Base-by-base conservation (phyloP, 2,113 vertebrate species). In the Cariama cristata region DNA sequence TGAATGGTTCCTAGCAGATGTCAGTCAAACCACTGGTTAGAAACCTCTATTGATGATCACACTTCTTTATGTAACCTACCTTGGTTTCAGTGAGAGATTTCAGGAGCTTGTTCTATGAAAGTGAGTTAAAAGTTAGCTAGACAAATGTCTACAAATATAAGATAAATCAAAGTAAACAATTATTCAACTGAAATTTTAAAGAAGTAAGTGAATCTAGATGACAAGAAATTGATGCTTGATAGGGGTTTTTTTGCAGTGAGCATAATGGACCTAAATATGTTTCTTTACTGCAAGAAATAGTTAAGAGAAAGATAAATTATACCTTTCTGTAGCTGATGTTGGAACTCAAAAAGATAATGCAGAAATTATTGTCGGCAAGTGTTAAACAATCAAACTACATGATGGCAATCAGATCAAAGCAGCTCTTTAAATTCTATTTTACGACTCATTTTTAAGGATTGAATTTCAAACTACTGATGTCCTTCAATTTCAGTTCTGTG, bases 31-130 rank as follows among this genome's bases (percentile, higher is more conserved):
- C 23, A 44, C 44, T 59, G 5, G 7, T 38, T 52, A 53, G 58
- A 83, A 86, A 58, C 10, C 0, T 1, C 52, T 87, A 1, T 2
- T 63, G 55, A 56, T 45, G 28, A 59, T 42, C 28, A 50, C 27
- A 73, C 3, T 11, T 59, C 22, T 87, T 49, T 38, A 13, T 49
- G 40, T 14, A 76, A 64, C 33, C 15, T 26, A 14, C n/a, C 35
- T 76, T 56, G 6, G 63, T 96, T 96, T 92, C 87, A 84, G 17
- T 49, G 45, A 71, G 24, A 94, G 69, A 93, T 87, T 95, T 95
- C 50, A n/a, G 90, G 83, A 93, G 19, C 60, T 97, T 95, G 7
- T 62, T 87, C 33, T 53, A 7, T n/a, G 59, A 91, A 52, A 38
- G 30, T 0, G 2, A 80, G 17, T 42, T 63, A 75, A 50, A 87